Conservation (phyloP, 1,140 invertebrate species). For the Bombus polaris region DNA sequence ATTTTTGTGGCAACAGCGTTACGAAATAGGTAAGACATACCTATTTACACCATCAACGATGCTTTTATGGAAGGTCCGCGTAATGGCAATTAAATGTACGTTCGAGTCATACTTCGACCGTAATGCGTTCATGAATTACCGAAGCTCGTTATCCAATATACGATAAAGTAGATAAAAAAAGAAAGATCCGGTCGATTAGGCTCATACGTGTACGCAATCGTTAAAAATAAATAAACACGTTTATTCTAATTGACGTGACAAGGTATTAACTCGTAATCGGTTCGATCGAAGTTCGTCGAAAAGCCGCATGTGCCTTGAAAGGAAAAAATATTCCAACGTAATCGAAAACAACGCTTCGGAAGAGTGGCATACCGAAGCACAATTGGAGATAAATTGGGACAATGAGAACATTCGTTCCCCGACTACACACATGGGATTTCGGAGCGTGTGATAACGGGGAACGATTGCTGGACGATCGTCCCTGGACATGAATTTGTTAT, state of each 20-base stretch:
- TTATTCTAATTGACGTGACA: constrained; percentile 19
- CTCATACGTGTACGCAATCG: neutral
- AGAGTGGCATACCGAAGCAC: constrained; percentile 51
- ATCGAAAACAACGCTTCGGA: constrained; percentile 15
- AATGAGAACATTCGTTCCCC: neutral
- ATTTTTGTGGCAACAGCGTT: neutral
- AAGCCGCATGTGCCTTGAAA: neutral
- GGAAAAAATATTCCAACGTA: neutral
- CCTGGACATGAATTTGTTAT: neutral
- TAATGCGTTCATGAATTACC: neutral
- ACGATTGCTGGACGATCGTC: neutral
- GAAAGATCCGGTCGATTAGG: neutral
- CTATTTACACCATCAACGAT: neutral
- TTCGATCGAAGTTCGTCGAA: constrained; percentile 11
- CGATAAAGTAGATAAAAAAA: neutral
- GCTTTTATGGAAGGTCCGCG: neutral
- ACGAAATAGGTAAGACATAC: neutral
- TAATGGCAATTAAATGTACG: neutral
- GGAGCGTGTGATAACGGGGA: neutral
- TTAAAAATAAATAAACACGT: constrained; percentile 13
- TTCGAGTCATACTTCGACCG: too few relatives aligned
- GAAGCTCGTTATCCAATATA: neutral
- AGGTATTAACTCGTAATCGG: neutral
- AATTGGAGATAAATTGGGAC: constrained; percentile 49
- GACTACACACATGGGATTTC: neutral